Conservation (phyloP, 2,888 invertebrate genomes). For the Chrysolina oricalcia region DNA sequence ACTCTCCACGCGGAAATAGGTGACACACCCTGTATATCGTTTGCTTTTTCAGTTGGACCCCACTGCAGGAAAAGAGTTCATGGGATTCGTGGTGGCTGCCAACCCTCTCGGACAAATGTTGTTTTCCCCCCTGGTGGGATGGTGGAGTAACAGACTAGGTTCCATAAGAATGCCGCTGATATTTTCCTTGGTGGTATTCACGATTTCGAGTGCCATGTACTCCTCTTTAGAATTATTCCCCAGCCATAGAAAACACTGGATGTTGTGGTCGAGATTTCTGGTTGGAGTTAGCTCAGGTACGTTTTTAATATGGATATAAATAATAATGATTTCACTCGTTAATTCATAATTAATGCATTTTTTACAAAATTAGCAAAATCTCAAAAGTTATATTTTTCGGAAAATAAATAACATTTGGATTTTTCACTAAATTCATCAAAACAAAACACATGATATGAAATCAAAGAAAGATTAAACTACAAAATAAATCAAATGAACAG, state of each 20-base stretch:
- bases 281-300: conserved; percentile 89
- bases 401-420: no score
- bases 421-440: no score
- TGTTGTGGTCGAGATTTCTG: conserved; percentile 84
- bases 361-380: no score
- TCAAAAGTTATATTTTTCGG: no score
- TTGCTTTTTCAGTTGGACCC: conserved; percentile 80
- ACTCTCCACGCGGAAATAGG: no score
- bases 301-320: conserved; percentile 40
- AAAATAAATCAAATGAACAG: no score
- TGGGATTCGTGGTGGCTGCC: conserved; percentile 89
- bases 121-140: conserved; percentile 88
- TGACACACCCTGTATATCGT: neutral
- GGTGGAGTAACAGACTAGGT: conserved; percentile 87
- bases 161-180: conserved; percentile 83
- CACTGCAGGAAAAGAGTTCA: conserved; percentile 85
- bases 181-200: conserved; percentile 81
- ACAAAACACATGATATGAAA: no score
- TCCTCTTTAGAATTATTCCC: conserved; percentile 83
- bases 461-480: no score
- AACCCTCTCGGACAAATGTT: conserved; percentile 91
- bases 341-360: no score
- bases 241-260: conserved; percentile 79
- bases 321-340: no score
- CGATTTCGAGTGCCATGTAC: conserved; percentile 82